These are phyloP conservation scores for Onychostoma macrolepis DNA, from an alignment of 2,113 vertebrate genomes.

Conservation along the genomic window DNA sequence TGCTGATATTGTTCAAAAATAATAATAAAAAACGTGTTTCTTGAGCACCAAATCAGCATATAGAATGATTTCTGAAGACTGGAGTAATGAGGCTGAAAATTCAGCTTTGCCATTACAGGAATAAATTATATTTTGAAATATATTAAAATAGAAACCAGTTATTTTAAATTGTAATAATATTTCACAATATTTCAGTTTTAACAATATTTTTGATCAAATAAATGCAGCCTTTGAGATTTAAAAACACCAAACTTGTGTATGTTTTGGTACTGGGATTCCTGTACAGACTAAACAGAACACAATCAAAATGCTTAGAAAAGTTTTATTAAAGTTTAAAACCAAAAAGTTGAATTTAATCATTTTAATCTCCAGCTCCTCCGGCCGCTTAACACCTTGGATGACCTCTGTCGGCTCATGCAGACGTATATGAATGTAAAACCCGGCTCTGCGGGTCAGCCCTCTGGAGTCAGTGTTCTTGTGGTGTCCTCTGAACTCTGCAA, in stretches of 20 bases:
- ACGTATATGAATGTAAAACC: constrained; percentile 81
- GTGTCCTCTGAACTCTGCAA: constrained; percentile 95
- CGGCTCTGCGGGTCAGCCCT: constrained; percentile 67
- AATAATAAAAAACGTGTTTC: background rate
- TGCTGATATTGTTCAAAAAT: background rate
- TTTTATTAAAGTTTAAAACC: background rate
- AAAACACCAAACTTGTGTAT: too few species aligned
- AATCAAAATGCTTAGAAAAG: background rate
- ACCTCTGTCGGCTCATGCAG: constrained; percentile 95
- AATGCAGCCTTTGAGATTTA: background rate
- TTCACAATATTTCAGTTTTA: background rate
- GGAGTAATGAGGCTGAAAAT: background rate
- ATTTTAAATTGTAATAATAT: background rate
- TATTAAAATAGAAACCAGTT: background rate
- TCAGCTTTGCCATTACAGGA: background rate
- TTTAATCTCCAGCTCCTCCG: constrained; percentile 85
- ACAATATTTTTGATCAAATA: background rate
- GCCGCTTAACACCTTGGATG: constrained; percentile 95
- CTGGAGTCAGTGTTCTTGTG: constrained; percentile 85
- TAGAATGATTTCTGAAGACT: background rate
- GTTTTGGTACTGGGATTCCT: too few species aligned
- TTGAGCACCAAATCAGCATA: background rate
- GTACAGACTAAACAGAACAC: background rate
- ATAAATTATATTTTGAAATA: background rate
- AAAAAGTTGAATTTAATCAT: background rate